Percentiles rank a stretch among this genome's conserved stretches.
phyloP scores from a whole-genome alignment of 2,113 vertebrate genomes.

The Megaleporinus macrocephalus region DNA sequence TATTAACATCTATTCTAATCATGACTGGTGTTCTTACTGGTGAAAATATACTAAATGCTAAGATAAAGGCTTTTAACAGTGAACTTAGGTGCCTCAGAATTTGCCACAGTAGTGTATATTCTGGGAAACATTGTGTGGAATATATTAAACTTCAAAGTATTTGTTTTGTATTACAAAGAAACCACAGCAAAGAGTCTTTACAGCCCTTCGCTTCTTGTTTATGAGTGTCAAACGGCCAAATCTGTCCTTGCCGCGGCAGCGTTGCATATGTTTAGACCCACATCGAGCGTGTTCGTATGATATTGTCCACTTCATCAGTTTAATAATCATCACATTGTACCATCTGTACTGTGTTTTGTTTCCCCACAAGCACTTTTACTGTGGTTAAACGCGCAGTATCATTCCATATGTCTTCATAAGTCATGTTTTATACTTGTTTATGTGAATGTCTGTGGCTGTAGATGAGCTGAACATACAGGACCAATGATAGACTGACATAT shows the following conservation, averaged over 20 bases:
- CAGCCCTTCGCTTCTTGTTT: conserved; percentile 24
- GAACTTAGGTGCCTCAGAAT: too few species aligned
- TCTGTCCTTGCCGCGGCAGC: conserved; percentile 15
- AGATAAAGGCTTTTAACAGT: too few species aligned
- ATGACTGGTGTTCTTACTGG: too few species aligned
- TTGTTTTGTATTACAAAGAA: conserved; percentile 1
- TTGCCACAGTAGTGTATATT: too few species aligned
- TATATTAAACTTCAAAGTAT: conserved; percentile 16
- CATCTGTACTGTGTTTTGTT: background rate
- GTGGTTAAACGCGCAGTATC: background rate
- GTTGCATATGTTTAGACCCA: background rate
- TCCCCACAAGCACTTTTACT: background rate
- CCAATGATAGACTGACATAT: too few species aligned
- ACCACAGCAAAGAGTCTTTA: background rate
- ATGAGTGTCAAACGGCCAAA: conserved; percentile 36
- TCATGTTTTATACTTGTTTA: background rate
- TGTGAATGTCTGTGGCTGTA: background rate
- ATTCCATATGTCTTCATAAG: background rate
- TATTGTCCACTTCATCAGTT: background rate
- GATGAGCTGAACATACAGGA: too few species aligned
- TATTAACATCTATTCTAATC: too few species aligned
- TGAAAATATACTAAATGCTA: too few species aligned
- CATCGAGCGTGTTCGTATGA: background rate
- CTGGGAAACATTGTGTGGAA: background rate
- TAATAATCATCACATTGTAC: conserved; percentile 10